A percentile compares a stretch with the other conserved stretches of the same genome.
Evolutionary conservation across 1,140 invertebrate genomes (phyloP).

Genomic region (Caenorhabditis inopinata): DNA sequence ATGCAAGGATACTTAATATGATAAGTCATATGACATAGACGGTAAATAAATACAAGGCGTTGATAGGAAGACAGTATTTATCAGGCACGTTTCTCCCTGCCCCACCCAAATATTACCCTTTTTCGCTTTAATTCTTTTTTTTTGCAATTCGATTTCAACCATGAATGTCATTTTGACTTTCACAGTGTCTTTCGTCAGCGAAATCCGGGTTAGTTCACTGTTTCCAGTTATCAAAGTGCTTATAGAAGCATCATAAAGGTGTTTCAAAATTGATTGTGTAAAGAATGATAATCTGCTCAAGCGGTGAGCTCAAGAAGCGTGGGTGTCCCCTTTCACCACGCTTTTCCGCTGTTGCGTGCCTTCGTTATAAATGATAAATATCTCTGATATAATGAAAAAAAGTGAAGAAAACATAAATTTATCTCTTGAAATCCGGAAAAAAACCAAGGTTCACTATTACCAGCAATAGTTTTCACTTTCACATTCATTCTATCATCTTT

Average conservation of each 20-base stretch:
- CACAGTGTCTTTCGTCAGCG: too few species aligned
- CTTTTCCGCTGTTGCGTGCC: neutral
- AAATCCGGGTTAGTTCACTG: neutral
- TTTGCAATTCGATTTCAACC: too few species aligned
- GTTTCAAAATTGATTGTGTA: conserved; percentile 17
- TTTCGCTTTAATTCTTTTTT: neutral
- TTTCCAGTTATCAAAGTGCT: too few species aligned
- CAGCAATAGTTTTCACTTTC: conserved; percentile 12
- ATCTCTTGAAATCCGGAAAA: too few species aligned
- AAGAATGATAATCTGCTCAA: conserved; percentile 3
- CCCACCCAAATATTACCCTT: neutral
- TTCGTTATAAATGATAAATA: conserved; percentile 8
- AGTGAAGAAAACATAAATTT: too few species aligned
- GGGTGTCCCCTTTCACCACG: neutral
- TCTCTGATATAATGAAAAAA: neutral
- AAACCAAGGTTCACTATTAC: conserved; percentile 1
- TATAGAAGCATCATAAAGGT: neutral
- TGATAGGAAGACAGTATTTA: neutral
- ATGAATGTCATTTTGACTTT: too few species aligned
- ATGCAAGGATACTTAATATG: neutral
- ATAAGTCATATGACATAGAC: conserved; percentile 13
- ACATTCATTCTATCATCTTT: neutral
- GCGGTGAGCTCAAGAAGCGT: neutral
- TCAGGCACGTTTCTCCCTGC: neutral
- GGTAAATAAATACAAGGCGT: conserved; percentile 10